Evolutionary conservation across 2,113 vertebrate genomes (phyloP).

Genomic region (Halichoerus grypus): DNA sequence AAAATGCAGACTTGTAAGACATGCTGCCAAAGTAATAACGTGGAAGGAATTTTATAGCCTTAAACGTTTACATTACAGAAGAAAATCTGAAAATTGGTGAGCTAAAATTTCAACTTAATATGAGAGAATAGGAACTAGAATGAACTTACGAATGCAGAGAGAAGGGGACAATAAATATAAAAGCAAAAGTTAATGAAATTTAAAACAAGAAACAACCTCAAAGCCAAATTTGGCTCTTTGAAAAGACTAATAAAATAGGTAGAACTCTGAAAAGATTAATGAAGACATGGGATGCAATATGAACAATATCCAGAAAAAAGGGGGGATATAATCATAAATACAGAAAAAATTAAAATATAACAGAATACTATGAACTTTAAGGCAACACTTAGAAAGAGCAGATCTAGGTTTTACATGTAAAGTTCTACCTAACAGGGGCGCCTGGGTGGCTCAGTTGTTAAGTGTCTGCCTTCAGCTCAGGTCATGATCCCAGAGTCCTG

Average conservation of each 20-base stretch:
- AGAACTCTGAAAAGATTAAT: background rate
- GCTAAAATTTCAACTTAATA: conserved; percentile 3
- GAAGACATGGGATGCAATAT: background rate
- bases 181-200: background rate
- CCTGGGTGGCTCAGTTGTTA: too few relatives aligned
- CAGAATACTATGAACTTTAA: background rate
- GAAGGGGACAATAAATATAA: background rate
- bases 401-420: background rate
- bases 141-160: background rate
- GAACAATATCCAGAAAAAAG: background rate
- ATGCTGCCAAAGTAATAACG: background rate
- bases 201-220: background rate
- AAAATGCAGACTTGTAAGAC: background rate
- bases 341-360: background rate
- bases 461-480: too few relatives aligned
- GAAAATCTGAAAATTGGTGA: background rate
- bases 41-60: background rate
- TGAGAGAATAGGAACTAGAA: background rate
- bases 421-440: background rate
- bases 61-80: background rate
- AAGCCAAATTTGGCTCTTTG: background rate
- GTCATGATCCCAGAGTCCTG: too few relatives aligned
- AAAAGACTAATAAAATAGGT: background rate
- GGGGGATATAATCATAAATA: background rate
- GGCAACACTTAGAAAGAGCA: background rate